Percentiles rank a stretch among this genome's conserved stretches.
These are phyloP conservation scores for Parasteatoda tepidariorum DNA, from an alignment of 1,140 invertebrate species.

Conservation along the genomic window DNA sequence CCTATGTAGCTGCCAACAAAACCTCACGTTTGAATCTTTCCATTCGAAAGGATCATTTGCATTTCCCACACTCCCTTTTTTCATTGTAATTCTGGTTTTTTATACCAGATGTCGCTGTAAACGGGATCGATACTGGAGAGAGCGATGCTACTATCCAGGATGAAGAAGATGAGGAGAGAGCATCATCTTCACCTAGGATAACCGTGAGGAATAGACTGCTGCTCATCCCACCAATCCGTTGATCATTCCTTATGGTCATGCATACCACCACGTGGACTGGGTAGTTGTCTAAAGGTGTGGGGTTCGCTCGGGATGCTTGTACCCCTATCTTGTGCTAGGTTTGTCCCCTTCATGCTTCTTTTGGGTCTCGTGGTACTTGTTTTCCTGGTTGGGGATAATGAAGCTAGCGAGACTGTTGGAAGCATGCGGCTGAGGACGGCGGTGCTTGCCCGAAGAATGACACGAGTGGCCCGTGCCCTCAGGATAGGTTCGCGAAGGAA, in stretches of 20 bases:
- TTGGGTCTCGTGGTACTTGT: background rate
- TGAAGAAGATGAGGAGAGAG: background rate
- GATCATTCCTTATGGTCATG: no score
- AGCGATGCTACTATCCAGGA: background rate
- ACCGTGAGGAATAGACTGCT: background rate
- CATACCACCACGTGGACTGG: background rate
- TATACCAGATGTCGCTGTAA: no score
- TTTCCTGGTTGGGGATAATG: background rate
- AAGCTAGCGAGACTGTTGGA: background rate
- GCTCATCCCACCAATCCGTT: background rate
- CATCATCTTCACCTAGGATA: background rate
- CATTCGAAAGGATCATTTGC: no score
- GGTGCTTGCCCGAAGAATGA: background rate
- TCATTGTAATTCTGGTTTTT: no score
- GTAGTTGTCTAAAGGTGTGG: background rate
- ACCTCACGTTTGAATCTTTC: no score
- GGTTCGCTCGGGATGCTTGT: background rate
- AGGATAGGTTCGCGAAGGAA: background rate
- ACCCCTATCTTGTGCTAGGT: background rate
- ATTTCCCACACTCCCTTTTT: no score
- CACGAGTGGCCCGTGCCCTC: background rate
- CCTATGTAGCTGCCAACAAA: no score
- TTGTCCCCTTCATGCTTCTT: background rate
- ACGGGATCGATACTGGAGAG: no score
- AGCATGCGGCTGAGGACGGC: slow-evolving; percentile 6